A percentile compares a stretch with the other conserved stretches of the same genome.
Evolutionary conservation across 2,797 vertebrate genomes (phyloP).

Genomic region (Chloroceryle inda): DNA sequence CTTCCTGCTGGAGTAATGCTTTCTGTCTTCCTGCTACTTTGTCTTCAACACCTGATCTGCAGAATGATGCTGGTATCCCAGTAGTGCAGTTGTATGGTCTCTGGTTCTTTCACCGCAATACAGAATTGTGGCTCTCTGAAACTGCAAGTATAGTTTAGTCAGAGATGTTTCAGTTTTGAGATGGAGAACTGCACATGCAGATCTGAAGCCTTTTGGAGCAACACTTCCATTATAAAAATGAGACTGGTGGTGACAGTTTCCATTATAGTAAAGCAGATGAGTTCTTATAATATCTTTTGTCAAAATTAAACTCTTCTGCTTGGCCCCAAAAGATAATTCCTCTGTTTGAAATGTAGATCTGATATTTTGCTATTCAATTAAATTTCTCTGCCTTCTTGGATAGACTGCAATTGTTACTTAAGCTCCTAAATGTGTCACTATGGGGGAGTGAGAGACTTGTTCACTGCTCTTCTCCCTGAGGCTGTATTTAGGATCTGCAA

Average conservation of each 20-base stretch:
- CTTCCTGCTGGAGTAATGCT: neutral
- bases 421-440: neutral
- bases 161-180: neutral
- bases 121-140: neutral
- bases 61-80: neutral
- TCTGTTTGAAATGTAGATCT: neutral
- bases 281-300: neutral
- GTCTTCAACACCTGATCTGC: neutral
- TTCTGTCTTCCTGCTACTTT: neutral
- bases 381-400: neutral
- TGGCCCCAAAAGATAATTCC: neutral
- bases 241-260: neutral
- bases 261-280: neutral
- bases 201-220: neutral
- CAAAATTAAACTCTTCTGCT: conserved; percentile 20
- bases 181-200: neutral
- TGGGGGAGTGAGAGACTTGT: neutral
- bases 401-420: neutral
- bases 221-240: neutral
- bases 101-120: neutral
- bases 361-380: conserved; percentile 10
- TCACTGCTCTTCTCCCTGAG: neutral
- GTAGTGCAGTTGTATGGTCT: neutral
- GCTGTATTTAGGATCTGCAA: neutral
- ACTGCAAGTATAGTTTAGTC: neutral